Evolutionary conservation across 2,888 invertebrate species (phyloP).

Genomic region (Drosophila mercatorum): DNA sequence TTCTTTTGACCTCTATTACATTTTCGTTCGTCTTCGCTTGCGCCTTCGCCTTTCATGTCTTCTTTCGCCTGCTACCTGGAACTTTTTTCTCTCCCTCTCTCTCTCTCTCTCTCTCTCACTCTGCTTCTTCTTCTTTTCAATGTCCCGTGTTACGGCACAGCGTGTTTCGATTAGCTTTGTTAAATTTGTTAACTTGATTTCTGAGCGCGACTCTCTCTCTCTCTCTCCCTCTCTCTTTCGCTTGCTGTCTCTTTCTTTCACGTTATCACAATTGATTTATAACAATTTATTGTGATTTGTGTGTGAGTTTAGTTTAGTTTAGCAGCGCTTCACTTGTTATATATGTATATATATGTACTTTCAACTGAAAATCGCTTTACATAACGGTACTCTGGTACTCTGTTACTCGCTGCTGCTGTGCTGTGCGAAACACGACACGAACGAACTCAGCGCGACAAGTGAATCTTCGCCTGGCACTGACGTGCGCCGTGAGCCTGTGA

Average conservation of each 20-base stretch:
- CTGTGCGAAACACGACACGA: slow-evolving; percentile 75
- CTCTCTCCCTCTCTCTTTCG: background rate
- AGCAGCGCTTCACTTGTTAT: slow-evolving; percentile 39
- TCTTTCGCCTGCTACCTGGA: slow-evolving; percentile 39
- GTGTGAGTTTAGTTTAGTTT: slow-evolving; percentile 9
- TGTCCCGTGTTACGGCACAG: slow-evolving; percentile 71
- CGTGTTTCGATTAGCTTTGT: slow-evolving; percentile 45
- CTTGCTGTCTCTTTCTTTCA: background rate
- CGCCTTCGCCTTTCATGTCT: slow-evolving; percentile 40
- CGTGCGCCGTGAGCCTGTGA: slow-evolving; percentile 76
- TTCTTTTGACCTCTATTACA: slow-evolving; percentile 82
- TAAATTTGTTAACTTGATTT: slow-evolving; percentile 17
- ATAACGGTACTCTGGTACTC: slow-evolving; percentile 68
- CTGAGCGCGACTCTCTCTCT: slow-evolving; percentile 24
- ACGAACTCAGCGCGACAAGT: slow-evolving; percentile 81
- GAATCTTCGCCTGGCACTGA: slow-evolving; percentile 72
- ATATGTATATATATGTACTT: slow-evolving; percentile 43
- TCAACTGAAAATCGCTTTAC: slow-evolving; percentile 73
- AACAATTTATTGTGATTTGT: slow-evolving; percentile 19
- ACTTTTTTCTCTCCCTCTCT: slow-evolving; percentile 16
- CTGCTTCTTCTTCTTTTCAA: slow-evolving; percentile 43
- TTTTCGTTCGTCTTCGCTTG: slow-evolving; percentile 59
- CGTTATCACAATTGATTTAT: slow-evolving; percentile 41
- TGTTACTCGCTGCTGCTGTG: slow-evolving; percentile 72
- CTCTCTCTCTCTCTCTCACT: too few relatives aligned